These are phyloP conservation scores for Elephantulus edwardii DNA, from an alignment of 2,113 vertebrate species.

Conservation along the genomic window DNA sequence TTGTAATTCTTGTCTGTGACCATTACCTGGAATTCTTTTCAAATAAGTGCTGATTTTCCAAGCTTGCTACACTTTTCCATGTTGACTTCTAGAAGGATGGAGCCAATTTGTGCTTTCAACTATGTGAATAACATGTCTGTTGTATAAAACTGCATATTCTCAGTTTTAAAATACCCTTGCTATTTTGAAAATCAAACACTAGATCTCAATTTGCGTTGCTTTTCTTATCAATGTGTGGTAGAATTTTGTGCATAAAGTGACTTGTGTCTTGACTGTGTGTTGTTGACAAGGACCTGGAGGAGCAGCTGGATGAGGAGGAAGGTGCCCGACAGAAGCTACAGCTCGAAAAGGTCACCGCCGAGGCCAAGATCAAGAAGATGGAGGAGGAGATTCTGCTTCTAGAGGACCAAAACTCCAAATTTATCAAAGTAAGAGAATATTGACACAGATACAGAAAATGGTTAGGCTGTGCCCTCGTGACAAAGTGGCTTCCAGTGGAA, in stretches of 20 bases:
- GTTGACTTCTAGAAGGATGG: neutral
- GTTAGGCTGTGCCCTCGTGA: neutral
- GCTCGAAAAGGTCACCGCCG: slow-evolving; percentile 97
- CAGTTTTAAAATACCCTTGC: neutral
- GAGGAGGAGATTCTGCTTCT: slow-evolving; percentile 96
- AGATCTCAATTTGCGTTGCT: fast-evolving
- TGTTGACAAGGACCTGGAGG: slow-evolving; percentile 91
- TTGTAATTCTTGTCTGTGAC: neutral
- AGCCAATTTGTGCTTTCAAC: neutral
- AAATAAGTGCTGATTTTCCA: neutral
- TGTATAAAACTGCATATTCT: neutral
- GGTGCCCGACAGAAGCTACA: slow-evolving; percentile 97
- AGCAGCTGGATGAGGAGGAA: slow-evolving; percentile 98
- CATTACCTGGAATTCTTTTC: neutral
- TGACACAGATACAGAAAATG: neutral
- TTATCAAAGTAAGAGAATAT: slow-evolving; percentile 90
- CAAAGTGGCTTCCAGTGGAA: neutral
- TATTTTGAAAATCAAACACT: neutral
- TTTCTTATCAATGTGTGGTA: neutral
- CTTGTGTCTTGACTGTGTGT: neutral
- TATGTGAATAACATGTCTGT: too few relatives aligned
- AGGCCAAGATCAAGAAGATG: slow-evolving; percentile 99
- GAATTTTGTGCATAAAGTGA: neutral
- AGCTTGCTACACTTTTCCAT: neutral
- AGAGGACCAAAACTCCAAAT: slow-evolving; percentile 98